Base-by-base conservation (phyloP, 2,797 vertebrate species). In the Stomatorhinus walkeri region DNA sequence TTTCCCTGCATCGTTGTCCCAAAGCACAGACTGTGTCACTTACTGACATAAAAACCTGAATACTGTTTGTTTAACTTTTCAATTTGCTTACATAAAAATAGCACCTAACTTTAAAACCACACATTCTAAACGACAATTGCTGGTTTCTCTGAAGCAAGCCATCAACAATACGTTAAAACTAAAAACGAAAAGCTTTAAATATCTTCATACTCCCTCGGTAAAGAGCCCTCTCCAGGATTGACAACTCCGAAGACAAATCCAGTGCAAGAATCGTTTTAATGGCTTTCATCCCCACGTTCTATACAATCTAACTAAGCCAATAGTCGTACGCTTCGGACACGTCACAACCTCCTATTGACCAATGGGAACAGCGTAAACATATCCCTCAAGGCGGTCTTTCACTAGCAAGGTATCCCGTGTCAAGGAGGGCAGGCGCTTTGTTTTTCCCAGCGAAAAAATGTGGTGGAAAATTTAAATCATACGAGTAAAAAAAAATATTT, bases 391-490 rank as follows among this genome's bases (percentile, higher is more conserved):
- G 92, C 92, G 94, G 94, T 91, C 90, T 93, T 91, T 7, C 83
- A 48, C 2, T 7, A 84, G 52, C 3, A 85, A 14, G 72, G 89
- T 92, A 90, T 94, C 90, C 91, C 88, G 88, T 92, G 92, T 94
- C 94, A 92, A 91, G 89, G 91, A 91, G 90, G 93, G 87, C 88
- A 91, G 85, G 87, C 88, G 94, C 94, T 95, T 91, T 96, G 95
- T 96, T 96, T 93, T 95, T 93, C 91, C 91, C 91, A 43, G 90
- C 51, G 88, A 87, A 90, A 91, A 92, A 92, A 90, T 91, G 90
- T 93, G 49, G 56, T 54, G 56, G 36, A 88, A 91, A 72, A 88
- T 89, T 90, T 49, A 81, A 61, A 88, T 89, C 84, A 64, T 59
- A 3, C 32, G 88, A 91, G 49, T 0, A 32, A 48, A 3, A 1